Evolutionary conservation across 2,888 invertebrate species (phyloP).

Genomic region (Apodemia zela): DNA sequence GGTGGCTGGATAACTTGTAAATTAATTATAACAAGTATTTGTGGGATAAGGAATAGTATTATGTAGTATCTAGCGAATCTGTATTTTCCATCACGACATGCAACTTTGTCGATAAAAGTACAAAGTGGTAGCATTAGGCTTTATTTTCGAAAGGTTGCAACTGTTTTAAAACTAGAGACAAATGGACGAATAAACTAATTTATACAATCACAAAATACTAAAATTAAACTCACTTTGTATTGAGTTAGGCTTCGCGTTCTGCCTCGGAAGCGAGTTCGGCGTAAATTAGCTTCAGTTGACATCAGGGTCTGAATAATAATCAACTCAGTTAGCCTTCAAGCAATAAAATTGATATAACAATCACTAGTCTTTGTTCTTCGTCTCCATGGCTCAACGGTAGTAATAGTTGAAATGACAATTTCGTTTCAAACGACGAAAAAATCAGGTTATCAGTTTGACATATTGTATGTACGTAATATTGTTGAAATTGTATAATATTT

Average conservation of each 20-base stretch:
- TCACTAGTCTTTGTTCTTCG: neutral
- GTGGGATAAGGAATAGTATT: no score
- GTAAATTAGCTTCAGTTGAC: slow-evolving; percentile 52
- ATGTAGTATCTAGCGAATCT: no score
- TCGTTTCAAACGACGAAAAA: no score
- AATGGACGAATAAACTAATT: neutral
- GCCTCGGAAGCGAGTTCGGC: slow-evolving; percentile 49
- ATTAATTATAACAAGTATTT: no score
- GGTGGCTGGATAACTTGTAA: no score
- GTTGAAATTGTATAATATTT: no score
- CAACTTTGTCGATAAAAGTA: no score
- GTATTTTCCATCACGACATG: no score
- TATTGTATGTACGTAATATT: no score
- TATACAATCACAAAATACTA: slow-evolving; percentile 15
- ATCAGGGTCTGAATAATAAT: slow-evolving; percentile 58
- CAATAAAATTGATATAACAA: slow-evolving; percentile 15
- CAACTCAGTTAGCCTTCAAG: slow-evolving; percentile 38
- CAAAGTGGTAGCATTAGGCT: neutral
- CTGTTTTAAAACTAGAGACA: neutral
- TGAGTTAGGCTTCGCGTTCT: slow-evolving; percentile 47
- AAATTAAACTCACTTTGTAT: slow-evolving; percentile 40
- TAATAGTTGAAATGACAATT: neutral
- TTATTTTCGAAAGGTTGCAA: neutral
- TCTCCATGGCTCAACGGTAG: neutral
- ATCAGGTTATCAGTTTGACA: no score